A percentile compares a stretch with the other conserved stretches of the same genome.
phyloP scores from a whole-genome alignment of 2,888 invertebrate genomes.

The Drosophila neonasuta region DNA sequence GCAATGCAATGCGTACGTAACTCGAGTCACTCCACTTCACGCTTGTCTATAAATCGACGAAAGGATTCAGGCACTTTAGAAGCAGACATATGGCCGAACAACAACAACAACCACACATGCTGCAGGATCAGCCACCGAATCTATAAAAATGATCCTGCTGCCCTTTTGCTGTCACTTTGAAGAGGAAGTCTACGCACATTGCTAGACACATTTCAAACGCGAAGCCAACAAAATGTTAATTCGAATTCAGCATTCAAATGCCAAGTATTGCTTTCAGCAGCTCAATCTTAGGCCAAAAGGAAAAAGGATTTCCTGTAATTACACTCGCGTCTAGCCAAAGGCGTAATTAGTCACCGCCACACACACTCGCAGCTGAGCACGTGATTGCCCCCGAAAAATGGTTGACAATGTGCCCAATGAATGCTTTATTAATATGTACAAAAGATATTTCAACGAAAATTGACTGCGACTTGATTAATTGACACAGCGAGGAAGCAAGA shows the following conservation, averaged over 20 bases:
- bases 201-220: not conserved
- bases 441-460: conserved; percentile 35
- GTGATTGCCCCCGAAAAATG: conserved; percentile 52
- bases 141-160: conserved; percentile 50
- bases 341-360: conserved; percentile 56
- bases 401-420: conserved; percentile 37
- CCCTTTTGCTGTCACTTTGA: conserved; percentile 35
- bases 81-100: conserved; percentile 22
- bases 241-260: conserved; percentile 39
- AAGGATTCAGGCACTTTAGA: conserved; percentile 65
- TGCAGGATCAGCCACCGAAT: conserved; percentile 32
- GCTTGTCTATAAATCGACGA: conserved; percentile 53
- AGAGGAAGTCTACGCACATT: conserved; percentile 40
- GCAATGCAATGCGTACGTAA: conserved; percentile 55
- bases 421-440: conserved; percentile 57
- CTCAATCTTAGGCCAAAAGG: conserved; percentile 29
- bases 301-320: conserved; percentile 76
- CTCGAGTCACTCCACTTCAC: conserved; percentile 66
- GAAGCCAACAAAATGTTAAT: conserved; percentile 38
- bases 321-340: conserved; percentile 38
- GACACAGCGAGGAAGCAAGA: conserved; percentile 9
- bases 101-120: conserved; percentile 43
- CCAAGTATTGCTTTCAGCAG: conserved; percentile 24
- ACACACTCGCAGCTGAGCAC: conserved; percentile 20
- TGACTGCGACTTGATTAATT: conserved; percentile 57